phyloP scores from a whole-genome alignment of 2,797 vertebrate genomes.

The Eulemur mongoz region DNA sequence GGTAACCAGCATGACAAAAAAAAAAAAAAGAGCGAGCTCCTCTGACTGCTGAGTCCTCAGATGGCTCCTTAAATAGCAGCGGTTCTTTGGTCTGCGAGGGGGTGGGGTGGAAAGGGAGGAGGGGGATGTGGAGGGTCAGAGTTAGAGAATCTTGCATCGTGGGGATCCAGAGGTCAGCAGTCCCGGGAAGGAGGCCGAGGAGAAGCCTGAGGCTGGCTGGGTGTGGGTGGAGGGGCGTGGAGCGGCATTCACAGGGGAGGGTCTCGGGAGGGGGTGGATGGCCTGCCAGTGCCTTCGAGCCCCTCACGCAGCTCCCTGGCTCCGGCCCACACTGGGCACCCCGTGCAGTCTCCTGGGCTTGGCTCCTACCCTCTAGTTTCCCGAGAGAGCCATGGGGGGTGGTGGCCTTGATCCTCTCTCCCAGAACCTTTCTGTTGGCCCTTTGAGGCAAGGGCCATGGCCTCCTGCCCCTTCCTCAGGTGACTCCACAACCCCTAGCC shows the following conservation, averaged over 20 bases:
- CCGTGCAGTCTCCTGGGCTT: not conserved
- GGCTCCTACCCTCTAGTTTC: not conserved
- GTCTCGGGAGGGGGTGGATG: not conserved
- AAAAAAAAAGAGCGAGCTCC: conserved; percentile 64
- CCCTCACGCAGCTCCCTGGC: not conserved
- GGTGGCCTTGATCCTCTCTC: not conserved
- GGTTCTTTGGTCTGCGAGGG: conserved; percentile 62
- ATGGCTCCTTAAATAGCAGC: conserved; percentile 86
- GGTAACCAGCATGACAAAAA: conserved; percentile 79
- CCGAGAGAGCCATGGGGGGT: not conserved
- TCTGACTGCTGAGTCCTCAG: conserved; percentile 80
- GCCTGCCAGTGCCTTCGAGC: not conserved
- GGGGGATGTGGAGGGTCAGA: not conserved
- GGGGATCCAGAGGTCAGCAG: conserved; percentile 6
- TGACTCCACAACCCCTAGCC: not conserved
- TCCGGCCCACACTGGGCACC: not conserved
- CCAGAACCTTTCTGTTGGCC: not conserved
- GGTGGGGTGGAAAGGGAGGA: conserved; percentile 17
- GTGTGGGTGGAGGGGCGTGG: not conserved
- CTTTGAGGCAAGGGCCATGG: not conserved
- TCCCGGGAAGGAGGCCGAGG: not conserved
- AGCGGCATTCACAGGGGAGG: not conserved
- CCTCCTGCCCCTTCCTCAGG: not conserved
- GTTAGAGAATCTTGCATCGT: not conserved
- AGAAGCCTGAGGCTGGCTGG: not conserved